Evolutionary conservation across 2,113 vertebrate species (phyloP), one percentile per base, ranked within the genome.

Genomic region (Callorhinus ursinus): DNA sequence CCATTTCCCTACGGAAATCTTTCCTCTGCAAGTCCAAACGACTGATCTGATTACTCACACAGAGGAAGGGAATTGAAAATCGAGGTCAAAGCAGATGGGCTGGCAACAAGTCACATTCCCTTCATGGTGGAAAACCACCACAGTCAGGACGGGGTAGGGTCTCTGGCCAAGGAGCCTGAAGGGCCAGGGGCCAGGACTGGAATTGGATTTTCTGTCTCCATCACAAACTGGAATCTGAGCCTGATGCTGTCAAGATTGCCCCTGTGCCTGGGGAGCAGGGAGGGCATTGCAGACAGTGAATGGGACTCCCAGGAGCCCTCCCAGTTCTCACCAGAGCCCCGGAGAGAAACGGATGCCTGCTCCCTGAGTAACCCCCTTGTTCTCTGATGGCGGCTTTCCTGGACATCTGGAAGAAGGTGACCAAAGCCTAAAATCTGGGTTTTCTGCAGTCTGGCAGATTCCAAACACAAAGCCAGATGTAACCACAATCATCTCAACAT

Each of bases 41-140:
- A 74, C 79, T 61, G 93, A 76, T 96, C 81, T 42, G 65, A 79
- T 96, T 82, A 91, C 76, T 96, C 92, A 96, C 57, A 84, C 46
- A 96, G 67, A 95, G 77, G 71, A 95, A 39, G 67, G 94, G 82
- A 94, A 63, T 46, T 89, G 88, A 96, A 97, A 81, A 94, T 79
- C 49, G 79, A 97, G 96, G 94, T 97, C 94, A 95, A 96, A 65
- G 76, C 80, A 90, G 69, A 95, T 76, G 69, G 51, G 92, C 46
- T 92, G 90, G 94, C 90, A 77, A n/a, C 74, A 96, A 98, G 86
- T 98, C 98, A 93, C 93, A 82, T 76, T 90, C 59, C 90, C 92
- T 96, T 96, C 71, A 26, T 90, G 92, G 74, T 90, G 26, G 93
- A 89, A 97, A 97, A 92, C 91, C 31, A 65, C 86, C 49, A 21